Evolutionary conservation across 2,113 vertebrate genomes (phyloP), one percentile per base, ranked within the genome.

Genomic region (Lampris megalopsis): DNA sequence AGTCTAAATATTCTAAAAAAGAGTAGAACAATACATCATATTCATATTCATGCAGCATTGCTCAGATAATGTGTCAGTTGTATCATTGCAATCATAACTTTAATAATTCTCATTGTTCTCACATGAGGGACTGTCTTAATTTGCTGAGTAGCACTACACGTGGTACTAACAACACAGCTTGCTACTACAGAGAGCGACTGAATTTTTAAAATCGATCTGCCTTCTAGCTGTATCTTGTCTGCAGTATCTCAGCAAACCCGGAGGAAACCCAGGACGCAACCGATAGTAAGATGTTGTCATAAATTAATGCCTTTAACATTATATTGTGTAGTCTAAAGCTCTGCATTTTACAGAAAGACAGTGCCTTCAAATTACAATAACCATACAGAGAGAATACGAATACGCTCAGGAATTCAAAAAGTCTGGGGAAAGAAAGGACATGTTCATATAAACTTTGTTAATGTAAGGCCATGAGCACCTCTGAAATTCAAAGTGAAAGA

Each of bases 191-290:
- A 70, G 67, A 75, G 67, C 47, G 52, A 76, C 84, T 61, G 75
- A 68, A 71, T 68, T 71, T 81, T 59, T 63, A 54, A 63, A 76
- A 81, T 67, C 65, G 64, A 75, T 79, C 71, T 81, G 82, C 75
- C 79, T 80, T 81, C 70, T 78, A 80, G 83, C 77, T 86, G 78
- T 85, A 84, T 88, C 61, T 24, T 6, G 80, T 91, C 88, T 85
- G 89, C 88, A 89, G 87, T 87, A 84, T 89, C 89, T 91, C 89
- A 88, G 67, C 78, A 84, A 70, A 43, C 72, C 69, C 58, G 42
- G 10, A 42, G 42, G 68, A 76, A 80, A 61, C 68, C 75, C 61
- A 40, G 66, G 66, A 59, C 56, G 70, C 60, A 63, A 48, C 67
- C 59, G 67, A 59, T 45, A 38, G 37, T 60, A 62, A 64, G 62